Base-by-base conservation (phyloP, 2,113 vertebrate species). In the human (Homo sapiens) region DNA sequence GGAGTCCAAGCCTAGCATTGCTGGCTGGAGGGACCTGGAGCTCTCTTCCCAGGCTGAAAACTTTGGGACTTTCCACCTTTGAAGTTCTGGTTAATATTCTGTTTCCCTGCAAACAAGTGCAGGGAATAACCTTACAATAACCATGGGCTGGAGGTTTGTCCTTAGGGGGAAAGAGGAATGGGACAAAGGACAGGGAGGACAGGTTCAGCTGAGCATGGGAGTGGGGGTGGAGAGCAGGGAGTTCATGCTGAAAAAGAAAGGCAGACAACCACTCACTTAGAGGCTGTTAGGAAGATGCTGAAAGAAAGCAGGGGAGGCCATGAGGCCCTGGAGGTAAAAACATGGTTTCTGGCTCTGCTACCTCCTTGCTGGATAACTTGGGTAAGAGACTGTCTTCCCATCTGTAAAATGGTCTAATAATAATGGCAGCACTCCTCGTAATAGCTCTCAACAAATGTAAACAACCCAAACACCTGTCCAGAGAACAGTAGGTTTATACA, bases 11-110 rank as follows among this genome's bases (percentile, higher is more conserved):
- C 10, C 68, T 23, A n/a, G 16, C 5, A 0, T 13, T 23, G n/a
- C n/a, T 10, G 4, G 20, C 0, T 0, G 45, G 45, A 89, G 23
- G 32, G 38, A 70, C 64, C 50, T 18, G 9, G 61, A 64, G 10
- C 38, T 83, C 23, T 80, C 45, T 76, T 84, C 30, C 79, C 43
- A 52, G 30, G 7, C 76, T 95, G 90, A 92, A 96, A 97, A 80
- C 30, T 97, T 85, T 0, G 98, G 98, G 97, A 96, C 83, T 98
- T 98, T 94, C 98, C 96, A 73, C 70, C 13, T 89, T n/a, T 22
- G 50, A 50, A 35, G 10, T 92, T 76, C 82, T 59, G 70, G 84
- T 25, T 83, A 59, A 18, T 48, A 43, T 30, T 59, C 76, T 16
- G 27, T 90, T 95, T 93, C 82, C 78, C 73, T 35, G 40, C 2